These are phyloP conservation scores for Ornithoptera priamus DNA, from an alignment of 2,888 invertebrate genomes.

Conservation along the genomic window DNA sequence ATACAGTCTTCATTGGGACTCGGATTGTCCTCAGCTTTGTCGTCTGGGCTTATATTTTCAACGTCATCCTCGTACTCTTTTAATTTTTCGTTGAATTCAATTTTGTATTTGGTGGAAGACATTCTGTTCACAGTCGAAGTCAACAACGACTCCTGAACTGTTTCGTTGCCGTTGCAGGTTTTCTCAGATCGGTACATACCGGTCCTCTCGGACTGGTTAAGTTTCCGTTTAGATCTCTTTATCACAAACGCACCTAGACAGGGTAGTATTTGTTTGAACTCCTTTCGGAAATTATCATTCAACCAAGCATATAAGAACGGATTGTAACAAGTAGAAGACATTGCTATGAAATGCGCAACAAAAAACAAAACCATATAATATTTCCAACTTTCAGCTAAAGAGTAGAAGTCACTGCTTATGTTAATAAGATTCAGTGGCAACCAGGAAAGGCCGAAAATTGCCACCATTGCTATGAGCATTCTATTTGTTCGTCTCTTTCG, in stretches of 20 bases:
- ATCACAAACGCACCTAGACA: conserved; percentile 78
- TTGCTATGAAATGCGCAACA: conserved; percentile 90
- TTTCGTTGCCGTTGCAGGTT: conserved; percentile 74
- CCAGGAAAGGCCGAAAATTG: conserved; percentile 93
- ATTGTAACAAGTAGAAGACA: conserved; percentile 97
- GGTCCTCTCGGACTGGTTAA: conserved; percentile 69
- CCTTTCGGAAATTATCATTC: conserved; percentile 95
- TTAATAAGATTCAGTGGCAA: conserved; percentile 90
- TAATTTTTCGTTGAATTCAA: conserved; percentile 64
- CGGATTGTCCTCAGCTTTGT: conserved; percentile 65
- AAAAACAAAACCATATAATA: conserved; percentile 90
- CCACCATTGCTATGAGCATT: conserved; percentile 95
- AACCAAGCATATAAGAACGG: conserved; percentile 97
- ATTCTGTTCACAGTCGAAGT: conserved; percentile 69
- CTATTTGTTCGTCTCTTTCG: conserved; percentile 90
- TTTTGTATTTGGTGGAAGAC: conserved; percentile 70
- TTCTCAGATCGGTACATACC: conserved; percentile 72
- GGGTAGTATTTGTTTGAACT: conserved; percentile 88
- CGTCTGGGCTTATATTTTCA: conserved; percentile 71
- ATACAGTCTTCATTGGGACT: conserved; percentile 73
- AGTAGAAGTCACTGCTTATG: conserved; percentile 85
- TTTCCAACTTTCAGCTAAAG: conserved; percentile 81
- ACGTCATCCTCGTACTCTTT: conserved; percentile 58
- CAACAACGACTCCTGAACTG: conserved; percentile 70
- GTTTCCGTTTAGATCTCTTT: conserved; percentile 63